These are phyloP conservation scores for Dascillus cervinus DNA, from an alignment of 2,888 invertebrate species.

Conservation along the genomic window DNA sequence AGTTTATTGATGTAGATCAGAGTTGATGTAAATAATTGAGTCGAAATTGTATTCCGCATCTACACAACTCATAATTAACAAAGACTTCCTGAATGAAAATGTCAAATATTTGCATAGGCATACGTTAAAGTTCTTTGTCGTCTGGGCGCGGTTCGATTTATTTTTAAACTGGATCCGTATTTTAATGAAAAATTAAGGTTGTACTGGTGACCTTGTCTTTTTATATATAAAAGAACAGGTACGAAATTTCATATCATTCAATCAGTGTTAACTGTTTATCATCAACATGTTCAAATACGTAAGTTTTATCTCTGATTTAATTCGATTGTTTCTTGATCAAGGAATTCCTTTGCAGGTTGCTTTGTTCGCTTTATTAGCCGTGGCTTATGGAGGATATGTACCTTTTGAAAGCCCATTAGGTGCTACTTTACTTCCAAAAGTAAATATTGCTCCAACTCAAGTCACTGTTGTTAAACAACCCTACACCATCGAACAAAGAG, in stretches of 20 bases:
- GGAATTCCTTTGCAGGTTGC: slow-evolving; percentile 6
- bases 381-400: slow-evolving; percentile 9
- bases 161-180: not conserved
- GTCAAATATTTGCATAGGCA: too few species aligned
- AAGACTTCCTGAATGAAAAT: too few species aligned
- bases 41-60: too few species aligned
- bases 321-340: slow-evolving; percentile 2
- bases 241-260: not conserved
- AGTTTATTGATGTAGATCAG: too few species aligned
- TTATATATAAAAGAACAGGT: not conserved
- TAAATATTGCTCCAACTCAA: slow-evolving; percentile 11
- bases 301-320: too few species aligned
- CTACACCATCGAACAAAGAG: slow-evolving; percentile 9
- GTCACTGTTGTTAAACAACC: slow-evolving; percentile 13
- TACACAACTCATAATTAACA: too few species aligned
- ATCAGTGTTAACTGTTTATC: not conserved
- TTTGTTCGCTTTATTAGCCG: slow-evolving; percentile 7
- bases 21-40: too few species aligned
- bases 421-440: slow-evolving; percentile 10
- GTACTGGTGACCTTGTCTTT: not conserved
- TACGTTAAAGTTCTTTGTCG: too few species aligned
- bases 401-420: slow-evolving; percentile 12
- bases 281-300: not conserved
- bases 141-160: not conserved
- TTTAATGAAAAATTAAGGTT: not conserved